phyloP scores from a whole-genome alignment of 2,797 vertebrate genomes.

The Sebastes elongatus region DNA sequence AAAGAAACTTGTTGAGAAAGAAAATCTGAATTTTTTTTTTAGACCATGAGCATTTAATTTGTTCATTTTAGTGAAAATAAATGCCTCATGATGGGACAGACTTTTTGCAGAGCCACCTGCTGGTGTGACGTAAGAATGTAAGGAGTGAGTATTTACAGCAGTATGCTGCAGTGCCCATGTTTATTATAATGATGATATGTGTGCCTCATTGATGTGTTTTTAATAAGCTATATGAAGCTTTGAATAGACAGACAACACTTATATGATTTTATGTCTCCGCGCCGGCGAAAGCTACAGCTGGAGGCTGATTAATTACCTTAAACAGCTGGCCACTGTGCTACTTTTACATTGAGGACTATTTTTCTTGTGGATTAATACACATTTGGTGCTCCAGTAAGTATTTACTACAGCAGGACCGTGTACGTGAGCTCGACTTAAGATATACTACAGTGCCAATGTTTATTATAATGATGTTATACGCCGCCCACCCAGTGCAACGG shows the following conservation, averaged over 20 bases:
- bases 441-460: not conserved
- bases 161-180: not conserved
- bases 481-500: too few relatives aligned
- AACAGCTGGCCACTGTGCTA: not conserved
- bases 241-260: too few relatives aligned
- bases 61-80: not conserved
- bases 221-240: too few relatives aligned
- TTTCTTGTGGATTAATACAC: not conserved
- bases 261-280: too few relatives aligned
- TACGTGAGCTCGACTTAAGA: not conserved
- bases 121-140: slow-evolving; percentile 31
- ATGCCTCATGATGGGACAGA: not conserved
- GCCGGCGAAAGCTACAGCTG: too few relatives aligned
- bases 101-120: slow-evolving; percentile 35
- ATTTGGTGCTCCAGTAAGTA: not conserved
- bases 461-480: not conserved
- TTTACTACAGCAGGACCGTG: not conserved
- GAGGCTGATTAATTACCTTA: not conserved
- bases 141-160: not conserved
- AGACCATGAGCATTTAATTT: not conserved
- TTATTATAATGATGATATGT: not conserved
- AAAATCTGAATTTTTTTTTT: not conserved
- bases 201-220: not conserved
- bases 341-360: not conserved
- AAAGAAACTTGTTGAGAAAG: not conserved